phyloP scores from a whole-genome alignment of 1,140 invertebrate species.

The Zophobas morio region DNA sequence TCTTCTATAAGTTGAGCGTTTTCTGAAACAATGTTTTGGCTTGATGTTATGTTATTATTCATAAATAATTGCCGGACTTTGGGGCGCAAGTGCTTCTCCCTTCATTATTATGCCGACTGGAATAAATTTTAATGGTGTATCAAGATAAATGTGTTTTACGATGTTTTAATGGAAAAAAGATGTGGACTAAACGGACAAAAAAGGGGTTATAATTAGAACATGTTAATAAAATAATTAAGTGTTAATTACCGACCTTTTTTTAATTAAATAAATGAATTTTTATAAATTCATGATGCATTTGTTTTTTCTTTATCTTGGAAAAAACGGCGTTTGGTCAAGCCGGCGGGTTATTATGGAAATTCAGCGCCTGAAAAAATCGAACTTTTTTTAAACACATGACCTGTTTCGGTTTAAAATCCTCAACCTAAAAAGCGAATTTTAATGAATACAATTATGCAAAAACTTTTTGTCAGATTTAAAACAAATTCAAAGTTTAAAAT shows the following conservation, averaged over 20 bases:
- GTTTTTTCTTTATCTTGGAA: too few relatives aligned
- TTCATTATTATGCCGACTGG: slow-evolving; percentile 36
- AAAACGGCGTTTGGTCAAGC: too few relatives aligned
- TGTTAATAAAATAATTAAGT: slow-evolving; percentile 37
- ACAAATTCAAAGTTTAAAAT: too few relatives aligned
- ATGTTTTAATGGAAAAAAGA: slow-evolving; percentile 36
- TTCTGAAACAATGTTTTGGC: slow-evolving; percentile 13
- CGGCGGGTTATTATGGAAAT: too few relatives aligned
- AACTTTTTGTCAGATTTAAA: too few relatives aligned
- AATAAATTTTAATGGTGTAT: slow-evolving; percentile 29
- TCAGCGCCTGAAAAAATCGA: too few relatives aligned
- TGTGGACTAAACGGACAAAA: slow-evolving; percentile 19
- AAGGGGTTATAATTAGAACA: slow-evolving; percentile 11
- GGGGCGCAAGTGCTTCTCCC: slow-evolving; percentile 29
- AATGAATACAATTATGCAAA: too few relatives aligned
- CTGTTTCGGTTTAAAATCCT: too few relatives aligned
- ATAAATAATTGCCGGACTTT: slow-evolving; percentile 20
- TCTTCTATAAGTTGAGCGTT: slow-evolving; percentile 15
- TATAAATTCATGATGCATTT: too few relatives aligned
- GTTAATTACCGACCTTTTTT: slow-evolving; percentile 16
- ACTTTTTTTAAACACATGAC: too few relatives aligned
- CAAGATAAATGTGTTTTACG: slow-evolving; percentile 36
- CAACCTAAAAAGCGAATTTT: too few relatives aligned
- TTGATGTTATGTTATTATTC: slow-evolving; percentile 12
- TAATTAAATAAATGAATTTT: not conserved